Evolutionary conservation across 2,888 invertebrate genomes (phyloP), one percentile per base, ranked within the genome.

Genomic region (Acrobasis suavella): DNA sequence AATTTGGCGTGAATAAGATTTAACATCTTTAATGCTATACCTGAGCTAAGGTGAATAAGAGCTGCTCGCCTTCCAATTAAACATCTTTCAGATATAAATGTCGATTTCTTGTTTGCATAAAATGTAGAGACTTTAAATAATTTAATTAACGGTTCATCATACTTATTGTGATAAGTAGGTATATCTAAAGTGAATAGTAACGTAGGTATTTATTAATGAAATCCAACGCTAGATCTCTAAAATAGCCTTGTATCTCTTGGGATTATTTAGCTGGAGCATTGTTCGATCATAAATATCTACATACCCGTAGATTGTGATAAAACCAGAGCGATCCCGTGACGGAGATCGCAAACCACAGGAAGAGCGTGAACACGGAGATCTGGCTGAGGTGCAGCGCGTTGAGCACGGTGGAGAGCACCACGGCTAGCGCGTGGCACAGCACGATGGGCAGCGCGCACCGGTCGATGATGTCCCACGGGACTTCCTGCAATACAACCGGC

Each of bases 291-390:
- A 7, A 22, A 2, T 22, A 22, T 22, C 22, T 12, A 60, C 92
- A 93, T 90, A 96, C 97, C 95, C 96, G 96, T 58, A 97, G 92
- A 80, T 96, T 96, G 78, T 96, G 96, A 87, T 96, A 97, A 87
- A 96, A 97, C 85, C 96, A 93, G 10, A 96, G 95, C 2, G 95
- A 95, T 37, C 96, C 96, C 67, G 96, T 93, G 65, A 95, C 94
- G 59, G 96, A 95, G 75, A 96, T 93, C 59, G 95, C 92, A 80
- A 96, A 96, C 93, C 96, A 95, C 42, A 96, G 94, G 84, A 97
- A 97, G 16, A 97, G 92, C 9, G 96, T 95, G 82, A 97, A 95
- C 62, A 96, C 95, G 10, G 96, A 95, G 67, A 96, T 93, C 76
- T 95, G 94, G 69, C 96, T 96, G 70, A 97, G 95, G 75, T 95